Percentiles rank a stretch among this genome's conserved stretches.
Evolutionary conservation across 2,797 vertebrate genomes (phyloP).

Genomic region (Ceryle rudis): DNA sequence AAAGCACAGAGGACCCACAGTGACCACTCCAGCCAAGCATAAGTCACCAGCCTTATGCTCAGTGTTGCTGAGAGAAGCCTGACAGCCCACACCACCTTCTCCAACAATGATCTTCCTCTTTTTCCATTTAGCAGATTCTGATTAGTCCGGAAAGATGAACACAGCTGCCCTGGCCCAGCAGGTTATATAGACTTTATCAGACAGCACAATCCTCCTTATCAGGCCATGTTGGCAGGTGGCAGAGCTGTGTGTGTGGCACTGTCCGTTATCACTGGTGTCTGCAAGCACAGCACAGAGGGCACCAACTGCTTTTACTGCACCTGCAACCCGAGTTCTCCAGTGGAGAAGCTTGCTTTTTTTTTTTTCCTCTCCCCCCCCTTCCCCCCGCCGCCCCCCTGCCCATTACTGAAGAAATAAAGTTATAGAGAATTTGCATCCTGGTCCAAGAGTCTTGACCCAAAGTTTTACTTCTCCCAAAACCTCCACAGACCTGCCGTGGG

Average conservation of each 20-base stretch:
- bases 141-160: background rate
- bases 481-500: no score
- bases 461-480: background rate
- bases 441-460: background rate
- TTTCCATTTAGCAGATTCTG: background rate
- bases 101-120: background rate
- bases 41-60: background rate
- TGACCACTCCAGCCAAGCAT: background rate
- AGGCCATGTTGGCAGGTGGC: background rate
- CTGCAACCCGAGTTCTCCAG: background rate
- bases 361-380: background rate
- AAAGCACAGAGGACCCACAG: background rate
- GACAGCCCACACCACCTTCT: background rate
- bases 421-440: background rate
- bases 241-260: background rate
- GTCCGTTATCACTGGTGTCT: background rate
- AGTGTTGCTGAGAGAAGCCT: background rate
- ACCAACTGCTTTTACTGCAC: background rate
- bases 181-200: background rate
- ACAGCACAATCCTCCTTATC: background rate
- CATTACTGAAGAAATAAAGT: background rate
- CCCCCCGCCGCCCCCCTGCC: background rate
- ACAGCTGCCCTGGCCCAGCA: background rate
- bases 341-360: background rate
- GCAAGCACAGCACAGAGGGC: background rate